Evolutionary conservation across 2,113 vertebrate genomes (phyloP).

Genomic region (Orthonyx spaldingii): DNA sequence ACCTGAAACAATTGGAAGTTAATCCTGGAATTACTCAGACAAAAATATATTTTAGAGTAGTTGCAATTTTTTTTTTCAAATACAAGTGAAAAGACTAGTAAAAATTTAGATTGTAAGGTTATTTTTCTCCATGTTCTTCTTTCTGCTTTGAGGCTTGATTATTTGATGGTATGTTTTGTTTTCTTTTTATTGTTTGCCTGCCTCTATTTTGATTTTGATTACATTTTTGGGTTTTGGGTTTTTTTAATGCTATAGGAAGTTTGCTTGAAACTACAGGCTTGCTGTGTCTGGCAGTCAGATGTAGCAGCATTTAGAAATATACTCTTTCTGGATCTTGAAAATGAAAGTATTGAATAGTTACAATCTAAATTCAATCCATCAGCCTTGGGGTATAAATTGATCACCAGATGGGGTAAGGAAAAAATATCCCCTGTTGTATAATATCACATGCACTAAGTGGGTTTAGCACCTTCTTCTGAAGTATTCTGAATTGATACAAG

Average conservation of each 20-base stretch:
- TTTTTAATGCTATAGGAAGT: not conserved
- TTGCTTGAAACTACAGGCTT: not conserved
- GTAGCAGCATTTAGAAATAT: not conserved
- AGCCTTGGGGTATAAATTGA: not conserved
- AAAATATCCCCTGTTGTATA: not conserved
- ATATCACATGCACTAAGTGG: not conserved
- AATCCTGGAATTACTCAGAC: not conserved
- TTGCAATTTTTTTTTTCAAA: not conserved
- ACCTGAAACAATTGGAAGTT: not conserved
- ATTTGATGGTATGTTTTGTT: not conserved
- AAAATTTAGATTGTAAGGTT: not conserved
- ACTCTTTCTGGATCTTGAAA: not conserved
- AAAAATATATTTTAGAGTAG: not conserved
- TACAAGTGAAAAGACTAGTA: not conserved
- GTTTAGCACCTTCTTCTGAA: constrained; percentile 30
- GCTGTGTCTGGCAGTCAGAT: not conserved
- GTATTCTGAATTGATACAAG: constrained; percentile 11
- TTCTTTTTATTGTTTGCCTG: not conserved
- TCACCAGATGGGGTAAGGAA: not conserved
- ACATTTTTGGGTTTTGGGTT: not conserved
- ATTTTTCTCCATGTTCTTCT: not conserved
- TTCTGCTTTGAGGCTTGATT: not conserved
- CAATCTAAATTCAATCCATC: not conserved
- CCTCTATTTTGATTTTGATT: not conserved
- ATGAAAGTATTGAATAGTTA: not conserved